Evolutionary conservation across 2,113 vertebrate genomes (phyloP).

Genomic region (Takifugu bimaculatus): DNA sequence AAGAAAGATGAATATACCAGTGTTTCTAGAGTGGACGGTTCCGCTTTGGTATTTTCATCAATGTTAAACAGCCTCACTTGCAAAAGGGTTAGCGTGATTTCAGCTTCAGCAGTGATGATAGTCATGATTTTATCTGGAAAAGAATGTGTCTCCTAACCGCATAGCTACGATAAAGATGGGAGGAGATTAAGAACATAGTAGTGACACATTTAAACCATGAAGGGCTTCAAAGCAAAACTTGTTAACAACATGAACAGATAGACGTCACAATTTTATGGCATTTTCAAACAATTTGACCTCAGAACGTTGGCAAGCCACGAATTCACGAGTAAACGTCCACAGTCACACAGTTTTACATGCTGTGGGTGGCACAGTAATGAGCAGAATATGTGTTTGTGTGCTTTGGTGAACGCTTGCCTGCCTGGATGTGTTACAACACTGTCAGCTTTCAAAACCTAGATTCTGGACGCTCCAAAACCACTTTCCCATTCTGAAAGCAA

Average conservation of each 20-base stretch:
- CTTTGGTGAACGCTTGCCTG: slow-evolving; percentile 3
- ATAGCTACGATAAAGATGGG: no score
- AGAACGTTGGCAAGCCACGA: not conserved
- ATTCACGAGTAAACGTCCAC: slow-evolving; percentile 21
- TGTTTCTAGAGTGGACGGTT: no score
- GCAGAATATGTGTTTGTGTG: slow-evolving; percentile 20
- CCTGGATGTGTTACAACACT: slow-evolving; percentile 7
- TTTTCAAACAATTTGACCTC: slow-evolving; percentile 21
- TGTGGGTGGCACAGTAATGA: slow-evolving; percentile 18
- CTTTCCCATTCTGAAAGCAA: slow-evolving; percentile 46
- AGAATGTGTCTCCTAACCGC: no score
- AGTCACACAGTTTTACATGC: slow-evolving; percentile 6
- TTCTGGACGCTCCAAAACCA: not conserved
- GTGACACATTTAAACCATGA: no score
- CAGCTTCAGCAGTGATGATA: no score
- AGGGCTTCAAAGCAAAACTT: not conserved
- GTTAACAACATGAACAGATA: slow-evolving; percentile 11
- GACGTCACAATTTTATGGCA: slow-evolving; percentile 24
- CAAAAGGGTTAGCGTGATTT: no score
- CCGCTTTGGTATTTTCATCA: no score
- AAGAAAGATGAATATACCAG: no score
- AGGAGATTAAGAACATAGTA: not conserved
- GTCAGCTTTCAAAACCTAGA: slow-evolving; percentile 17
- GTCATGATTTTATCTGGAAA: no score
- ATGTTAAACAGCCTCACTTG: no score